These are phyloP conservation scores for Boleophthalmus pectinirostris DNA, from an alignment of 2,113 vertebrate species.

Conservation along the genomic window DNA sequence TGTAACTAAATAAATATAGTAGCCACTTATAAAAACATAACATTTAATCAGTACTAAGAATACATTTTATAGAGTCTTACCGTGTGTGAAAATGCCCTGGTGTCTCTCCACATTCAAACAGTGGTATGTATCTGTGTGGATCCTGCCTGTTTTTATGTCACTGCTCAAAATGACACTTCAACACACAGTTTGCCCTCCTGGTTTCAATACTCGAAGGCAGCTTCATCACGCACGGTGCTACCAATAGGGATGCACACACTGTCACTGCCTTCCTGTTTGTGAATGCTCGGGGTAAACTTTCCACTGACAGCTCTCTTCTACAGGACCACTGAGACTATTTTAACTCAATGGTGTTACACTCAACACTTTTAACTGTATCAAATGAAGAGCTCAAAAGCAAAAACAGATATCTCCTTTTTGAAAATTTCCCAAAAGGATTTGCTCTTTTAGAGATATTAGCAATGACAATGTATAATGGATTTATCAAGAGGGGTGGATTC, in stretches of 20 bases:
- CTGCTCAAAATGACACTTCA: constrained; percentile 36
- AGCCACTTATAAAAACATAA: not conserved
- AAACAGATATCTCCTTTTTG: too few relatives aligned
- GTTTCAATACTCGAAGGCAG: constrained; percentile 48
- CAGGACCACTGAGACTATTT: constrained; percentile 44
- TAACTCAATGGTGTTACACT: not conserved
- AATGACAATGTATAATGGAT: too few relatives aligned
- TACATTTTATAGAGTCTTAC: constrained; percentile 37
- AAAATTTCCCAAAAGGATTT: too few relatives aligned
- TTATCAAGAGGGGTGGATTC: too few relatives aligned
- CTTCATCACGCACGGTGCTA: constrained; percentile 56
- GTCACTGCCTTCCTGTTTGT: constrained; percentile 87
- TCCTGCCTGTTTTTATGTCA: constrained; percentile 40
- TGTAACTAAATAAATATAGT: not conserved
- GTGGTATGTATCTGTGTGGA: constrained; percentile 15
- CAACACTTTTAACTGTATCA: not conserved
- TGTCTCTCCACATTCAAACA: constrained; percentile 6
- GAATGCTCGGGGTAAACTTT: constrained; percentile 82
- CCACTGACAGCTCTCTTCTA: constrained; percentile 81
- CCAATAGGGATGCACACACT: constrained; percentile 58
- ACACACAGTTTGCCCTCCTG: constrained; percentile 43
- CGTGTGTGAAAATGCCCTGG: constrained; percentile 29
- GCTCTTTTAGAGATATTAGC: too few relatives aligned
- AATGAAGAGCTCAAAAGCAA: too few relatives aligned
- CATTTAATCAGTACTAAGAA: not conserved